Conservation (phyloP, 2,888 invertebrate species). For the Cataglyphis cursor region DNA sequence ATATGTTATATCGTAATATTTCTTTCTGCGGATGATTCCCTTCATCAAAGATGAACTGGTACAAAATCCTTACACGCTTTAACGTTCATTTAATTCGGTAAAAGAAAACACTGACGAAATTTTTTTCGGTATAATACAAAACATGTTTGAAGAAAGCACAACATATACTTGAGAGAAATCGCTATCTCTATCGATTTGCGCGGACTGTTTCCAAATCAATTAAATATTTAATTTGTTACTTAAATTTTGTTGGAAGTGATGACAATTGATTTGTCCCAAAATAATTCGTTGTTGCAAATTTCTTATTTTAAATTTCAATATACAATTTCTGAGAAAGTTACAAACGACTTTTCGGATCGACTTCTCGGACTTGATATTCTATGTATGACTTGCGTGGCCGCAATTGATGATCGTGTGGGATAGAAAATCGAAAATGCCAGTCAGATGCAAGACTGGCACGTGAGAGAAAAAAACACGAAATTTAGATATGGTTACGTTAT, state of each 20-base stretch:
- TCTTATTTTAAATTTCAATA: slow-evolving; percentile 27
- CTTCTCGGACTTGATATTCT: background rate
- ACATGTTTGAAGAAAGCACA: slow-evolving; percentile 58
- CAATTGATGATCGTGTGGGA: background rate
- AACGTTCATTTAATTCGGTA: slow-evolving; percentile 65
- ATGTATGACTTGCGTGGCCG: background rate
- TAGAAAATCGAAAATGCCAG: background rate
- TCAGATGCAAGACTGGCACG: slow-evolving; percentile 1
- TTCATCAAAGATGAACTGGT: slow-evolving; percentile 63
- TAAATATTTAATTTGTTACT: slow-evolving; percentile 31
- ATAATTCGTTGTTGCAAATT: slow-evolving; percentile 21
- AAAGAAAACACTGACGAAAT: slow-evolving; percentile 46
- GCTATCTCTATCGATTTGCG: slow-evolving; percentile 69
- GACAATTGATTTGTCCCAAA: slow-evolving; percentile 12
- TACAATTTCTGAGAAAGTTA: slow-evolving; percentile 3
- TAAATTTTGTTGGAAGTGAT: slow-evolving; percentile 6
- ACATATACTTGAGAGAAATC: slow-evolving; percentile 66
- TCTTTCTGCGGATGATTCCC: slow-evolving; percentile 68
- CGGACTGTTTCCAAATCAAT: slow-evolving; percentile 14
- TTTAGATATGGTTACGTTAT: slow-evolving; percentile 26
- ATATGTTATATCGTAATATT: slow-evolving; percentile 73
- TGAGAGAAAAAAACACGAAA: slow-evolving; percentile 6
- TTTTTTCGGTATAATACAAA: slow-evolving; percentile 61
- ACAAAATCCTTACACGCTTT: slow-evolving; percentile 64
- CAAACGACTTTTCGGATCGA: background rate